phyloP scores from a whole-genome alignment of 2,888 invertebrate species.

The Drosophila rubida region DNA sequence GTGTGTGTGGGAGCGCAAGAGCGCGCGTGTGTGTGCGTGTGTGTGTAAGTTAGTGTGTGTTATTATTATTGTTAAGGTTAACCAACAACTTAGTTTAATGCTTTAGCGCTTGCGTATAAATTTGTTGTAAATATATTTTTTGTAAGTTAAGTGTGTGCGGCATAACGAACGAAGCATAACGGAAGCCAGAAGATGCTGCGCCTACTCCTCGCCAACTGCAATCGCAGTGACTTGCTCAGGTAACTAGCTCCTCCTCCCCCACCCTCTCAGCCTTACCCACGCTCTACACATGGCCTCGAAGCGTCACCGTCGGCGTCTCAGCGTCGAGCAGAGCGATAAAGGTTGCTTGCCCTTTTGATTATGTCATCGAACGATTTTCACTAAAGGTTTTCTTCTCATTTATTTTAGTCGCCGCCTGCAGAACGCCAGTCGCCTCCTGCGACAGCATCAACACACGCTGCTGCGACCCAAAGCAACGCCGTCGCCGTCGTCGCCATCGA shows the following conservation, averaged over 20 bases:
- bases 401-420: constrained; percentile 60
- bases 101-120: constrained; percentile 61
- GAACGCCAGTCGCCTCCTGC: constrained; percentile 60
- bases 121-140: constrained; percentile 47
- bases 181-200: constrained; percentile 71
- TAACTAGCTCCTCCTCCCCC: constrained; percentile 28
- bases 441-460: constrained; percentile 43
- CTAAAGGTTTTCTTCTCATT: not conserved
- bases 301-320: not conserved
- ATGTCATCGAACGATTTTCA: constrained; percentile 63
- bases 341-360: constrained; percentile 44
- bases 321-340: constrained; percentile 43
- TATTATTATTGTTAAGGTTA: constrained; percentile 63
- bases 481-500: not conserved
- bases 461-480: constrained; percentile 9
- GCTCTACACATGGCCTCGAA: constrained; percentile 13
- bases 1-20: constrained; percentile 1
- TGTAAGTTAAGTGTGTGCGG: constrained; percentile 47
- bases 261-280: not conserved
- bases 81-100: constrained; percentile 60
- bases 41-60: constrained; percentile 25
- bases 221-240: constrained; percentile 74
- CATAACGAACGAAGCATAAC: constrained; percentile 15
- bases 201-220: constrained; percentile 72
- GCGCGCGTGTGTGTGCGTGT: constrained; percentile 11